Evolutionary conservation across 2,113 vertebrate genomes (phyloP).

Genomic region (Cervus canadensis): DNA sequence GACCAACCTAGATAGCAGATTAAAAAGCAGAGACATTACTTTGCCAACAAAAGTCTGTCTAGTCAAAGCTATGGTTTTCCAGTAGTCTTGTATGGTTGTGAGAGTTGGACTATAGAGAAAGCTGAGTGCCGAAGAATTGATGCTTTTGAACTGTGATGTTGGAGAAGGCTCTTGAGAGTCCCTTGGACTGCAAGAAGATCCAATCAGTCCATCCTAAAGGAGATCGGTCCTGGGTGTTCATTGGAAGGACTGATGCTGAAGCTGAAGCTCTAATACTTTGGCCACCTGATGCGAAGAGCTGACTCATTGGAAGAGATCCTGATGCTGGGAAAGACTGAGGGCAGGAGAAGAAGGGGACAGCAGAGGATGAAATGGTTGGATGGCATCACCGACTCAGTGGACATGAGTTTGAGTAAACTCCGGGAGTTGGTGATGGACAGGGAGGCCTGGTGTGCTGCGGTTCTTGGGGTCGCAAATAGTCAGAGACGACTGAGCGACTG

Average conservation of each 20-base stretch:
- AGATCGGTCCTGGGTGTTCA: neutral
- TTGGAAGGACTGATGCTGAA: neutral
- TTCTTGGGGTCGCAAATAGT: neutral
- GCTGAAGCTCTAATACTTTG: too few relatives aligned
- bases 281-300: accelerated
- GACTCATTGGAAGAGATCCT: neutral
- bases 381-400: accelerated
- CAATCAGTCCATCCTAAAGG: neutral
- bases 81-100: neutral
- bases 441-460: neutral
- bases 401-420: neutral
- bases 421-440: neutral
- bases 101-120: neutral
- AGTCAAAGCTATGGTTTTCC: neutral
- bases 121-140: neutral
- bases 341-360: neutral
- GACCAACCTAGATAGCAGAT: neutral
- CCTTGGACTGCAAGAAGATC: neutral
- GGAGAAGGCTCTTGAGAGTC: neutral
- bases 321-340: neutral
- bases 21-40: neutral
- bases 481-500: neutral
- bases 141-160: neutral
- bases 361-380: neutral
- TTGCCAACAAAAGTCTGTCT: neutral